These are phyloP conservation scores for Beris morrisii DNA, from an alignment of 2,888 invertebrate species.

Conservation along the genomic window DNA sequence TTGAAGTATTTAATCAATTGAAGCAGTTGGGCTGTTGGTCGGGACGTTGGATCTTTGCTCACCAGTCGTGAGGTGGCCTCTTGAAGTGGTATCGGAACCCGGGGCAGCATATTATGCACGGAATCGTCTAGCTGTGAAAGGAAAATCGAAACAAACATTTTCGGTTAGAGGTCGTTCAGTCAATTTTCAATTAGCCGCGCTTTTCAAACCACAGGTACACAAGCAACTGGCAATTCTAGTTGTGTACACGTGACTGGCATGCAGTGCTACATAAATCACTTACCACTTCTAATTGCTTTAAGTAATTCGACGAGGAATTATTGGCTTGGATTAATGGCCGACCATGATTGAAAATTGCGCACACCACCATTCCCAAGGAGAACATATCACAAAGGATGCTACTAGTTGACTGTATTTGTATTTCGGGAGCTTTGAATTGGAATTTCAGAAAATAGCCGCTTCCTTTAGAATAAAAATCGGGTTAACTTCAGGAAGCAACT, in stretches of 20 bases:
- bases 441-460: background rate
- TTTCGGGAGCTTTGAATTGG: constrained; percentile 80
- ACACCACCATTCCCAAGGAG: constrained; percentile 92
- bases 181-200: no score
- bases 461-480: background rate
- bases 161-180: no score
- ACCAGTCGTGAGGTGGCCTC: constrained; percentile 85
- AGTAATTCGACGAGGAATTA: constrained; percentile 84
- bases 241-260: no score
- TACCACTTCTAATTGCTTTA: constrained; percentile 89
- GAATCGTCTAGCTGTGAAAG: constrained; percentile 75
- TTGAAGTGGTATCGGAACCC: constrained; percentile 81
- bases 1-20: constrained; percentile 88
- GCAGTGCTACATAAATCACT: constrained; percentile 52
- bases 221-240: no score
- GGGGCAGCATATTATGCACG: constrained; percentile 74
- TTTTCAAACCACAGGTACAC: no score
- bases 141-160: background rate
- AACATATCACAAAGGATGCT: constrained; percentile 94
- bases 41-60: constrained; percentile 77
- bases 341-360: constrained; percentile 90
- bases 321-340: constrained; percentile 86
- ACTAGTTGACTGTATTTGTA: constrained; percentile 78
- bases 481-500: constrained; percentile 43
- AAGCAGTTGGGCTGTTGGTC: constrained; percentile 89